Evolutionary conservation across 2,113 vertebrate genomes (phyloP).

Genomic region (Elaphurus davidianus): DNA sequence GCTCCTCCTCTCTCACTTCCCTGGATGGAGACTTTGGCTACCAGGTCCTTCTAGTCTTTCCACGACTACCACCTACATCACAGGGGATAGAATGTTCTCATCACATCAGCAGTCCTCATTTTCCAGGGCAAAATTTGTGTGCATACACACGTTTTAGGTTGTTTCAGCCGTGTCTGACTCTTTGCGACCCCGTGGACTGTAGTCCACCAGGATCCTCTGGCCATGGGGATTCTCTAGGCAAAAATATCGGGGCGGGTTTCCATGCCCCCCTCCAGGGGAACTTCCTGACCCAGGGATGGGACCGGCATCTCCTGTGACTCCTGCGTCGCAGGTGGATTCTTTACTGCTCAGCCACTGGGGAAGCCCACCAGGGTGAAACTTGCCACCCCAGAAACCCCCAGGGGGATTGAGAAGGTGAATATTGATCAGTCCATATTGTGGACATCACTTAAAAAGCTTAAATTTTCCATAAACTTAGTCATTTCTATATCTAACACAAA

Average conservation of each 20-base stretch:
- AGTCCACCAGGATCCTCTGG: neutral
- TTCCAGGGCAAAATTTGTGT: neutral
- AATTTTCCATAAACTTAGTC: neutral
- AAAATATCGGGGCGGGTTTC: neutral
- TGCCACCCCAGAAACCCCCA: neutral
- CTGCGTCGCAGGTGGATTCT: neutral
- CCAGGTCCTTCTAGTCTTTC: neutral
- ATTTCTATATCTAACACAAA: neutral
- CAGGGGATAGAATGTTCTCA: rapidly evolving
- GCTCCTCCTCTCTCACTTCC: neutral
- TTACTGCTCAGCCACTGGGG: neutral
- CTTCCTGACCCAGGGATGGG: neutral
- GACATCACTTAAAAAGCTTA: neutral
- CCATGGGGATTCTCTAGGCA: neutral
- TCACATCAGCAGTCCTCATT: neutral
- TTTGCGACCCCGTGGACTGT: rapidly evolving
- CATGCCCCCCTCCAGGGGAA: neutral
- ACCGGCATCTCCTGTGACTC: neutral
- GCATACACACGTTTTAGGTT: neutral
- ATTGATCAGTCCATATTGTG: neutral
- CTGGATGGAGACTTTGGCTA: neutral
- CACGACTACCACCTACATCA: rapidly evolving
- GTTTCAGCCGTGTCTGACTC: neutral
- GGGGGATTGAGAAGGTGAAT: neutral
- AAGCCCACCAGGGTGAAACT: neutral